Evolutionary conservation across 2,797 vertebrate species (phyloP).

Genomic region (Borostomias antarcticus): DNA sequence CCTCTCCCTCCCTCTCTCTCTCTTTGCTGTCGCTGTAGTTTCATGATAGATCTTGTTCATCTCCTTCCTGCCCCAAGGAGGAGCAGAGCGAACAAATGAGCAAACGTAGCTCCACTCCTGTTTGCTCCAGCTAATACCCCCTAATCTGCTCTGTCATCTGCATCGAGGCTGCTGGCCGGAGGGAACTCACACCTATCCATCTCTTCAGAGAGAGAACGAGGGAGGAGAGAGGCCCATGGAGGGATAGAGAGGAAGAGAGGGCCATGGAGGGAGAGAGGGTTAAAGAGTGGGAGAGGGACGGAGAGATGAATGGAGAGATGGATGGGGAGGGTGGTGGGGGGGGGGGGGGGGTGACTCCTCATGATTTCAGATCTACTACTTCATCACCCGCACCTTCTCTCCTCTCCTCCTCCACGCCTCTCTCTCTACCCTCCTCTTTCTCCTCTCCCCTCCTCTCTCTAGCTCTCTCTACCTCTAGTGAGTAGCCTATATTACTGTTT

Average conservation of each 20-base stretch:
- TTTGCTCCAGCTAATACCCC: conserved; percentile 33
- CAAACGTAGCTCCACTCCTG: conserved; percentile 16
- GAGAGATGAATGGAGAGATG: too few relatives aligned
- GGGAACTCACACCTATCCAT: conserved; percentile 41
- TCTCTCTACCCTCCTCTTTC: conserved; percentile 10
- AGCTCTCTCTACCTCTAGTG: too few relatives aligned
- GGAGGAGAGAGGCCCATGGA: too few relatives aligned
- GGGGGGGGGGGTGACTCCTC: too few relatives aligned
- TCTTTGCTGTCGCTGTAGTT: too few relatives aligned
- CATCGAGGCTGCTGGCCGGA: conserved; percentile 34
- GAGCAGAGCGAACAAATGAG: conserved; percentile 19
- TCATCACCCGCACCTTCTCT: not conserved
- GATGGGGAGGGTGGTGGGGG: too few relatives aligned
- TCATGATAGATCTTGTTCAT: conserved; percentile 43
- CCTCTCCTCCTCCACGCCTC: conserved; percentile 37
- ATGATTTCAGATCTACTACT: too few relatives aligned
- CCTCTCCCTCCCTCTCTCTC: not conserved
- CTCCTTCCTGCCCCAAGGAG: conserved; percentile 22
- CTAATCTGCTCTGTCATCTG: conserved; percentile 47
- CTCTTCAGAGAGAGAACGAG: conserved; percentile 33
- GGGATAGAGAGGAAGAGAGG: too few relatives aligned
- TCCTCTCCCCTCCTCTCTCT: conserved; percentile 2
- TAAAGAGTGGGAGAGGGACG: too few relatives aligned
- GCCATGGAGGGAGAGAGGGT: too few relatives aligned
- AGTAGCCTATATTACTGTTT: too few relatives aligned